Conservation (phyloP, 2,113 vertebrate species). For the Penelope pileata region DNA sequence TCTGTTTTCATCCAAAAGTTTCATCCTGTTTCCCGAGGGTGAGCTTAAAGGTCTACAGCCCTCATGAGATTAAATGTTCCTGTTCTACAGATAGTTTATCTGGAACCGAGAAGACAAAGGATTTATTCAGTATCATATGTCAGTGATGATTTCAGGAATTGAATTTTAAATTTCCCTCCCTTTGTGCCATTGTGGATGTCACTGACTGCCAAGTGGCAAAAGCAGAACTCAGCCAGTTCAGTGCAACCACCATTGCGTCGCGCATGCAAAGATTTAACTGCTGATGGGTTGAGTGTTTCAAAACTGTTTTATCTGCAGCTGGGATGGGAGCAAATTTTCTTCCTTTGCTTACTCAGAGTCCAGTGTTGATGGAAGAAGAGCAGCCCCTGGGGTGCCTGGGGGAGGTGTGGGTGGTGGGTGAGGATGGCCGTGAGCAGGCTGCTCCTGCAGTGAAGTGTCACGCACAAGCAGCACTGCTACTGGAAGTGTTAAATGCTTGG, state of each 20-base stretch:
- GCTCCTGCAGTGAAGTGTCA: not conserved
- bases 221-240: rapidly evolving
- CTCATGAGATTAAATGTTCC: not conserved
- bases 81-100: not conserved
- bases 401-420: not conserved
- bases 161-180: not conserved
- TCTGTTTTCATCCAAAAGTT: not conserved
- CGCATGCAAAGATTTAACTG: not conserved
- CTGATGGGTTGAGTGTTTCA: not conserved
- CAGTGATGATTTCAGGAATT: not conserved
- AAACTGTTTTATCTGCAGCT: not conserved
- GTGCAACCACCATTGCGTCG: rapidly evolving
- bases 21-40: not conserved
- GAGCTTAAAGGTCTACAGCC: not conserved
- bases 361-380: not conserved
- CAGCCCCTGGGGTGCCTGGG: rapidly evolving
- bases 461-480: not conserved
- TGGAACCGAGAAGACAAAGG: not conserved
- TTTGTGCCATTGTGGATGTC: not conserved
- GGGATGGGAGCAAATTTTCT: not conserved
- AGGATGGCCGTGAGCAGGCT: rapidly evolving
- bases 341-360: not conserved
- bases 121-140: not conserved
- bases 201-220: rapidly evolving
- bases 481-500: not conserved